Evolutionary conservation across 2,888 invertebrate species (phyloP).

Genomic region (Synanthedon myopaeformis): DNA sequence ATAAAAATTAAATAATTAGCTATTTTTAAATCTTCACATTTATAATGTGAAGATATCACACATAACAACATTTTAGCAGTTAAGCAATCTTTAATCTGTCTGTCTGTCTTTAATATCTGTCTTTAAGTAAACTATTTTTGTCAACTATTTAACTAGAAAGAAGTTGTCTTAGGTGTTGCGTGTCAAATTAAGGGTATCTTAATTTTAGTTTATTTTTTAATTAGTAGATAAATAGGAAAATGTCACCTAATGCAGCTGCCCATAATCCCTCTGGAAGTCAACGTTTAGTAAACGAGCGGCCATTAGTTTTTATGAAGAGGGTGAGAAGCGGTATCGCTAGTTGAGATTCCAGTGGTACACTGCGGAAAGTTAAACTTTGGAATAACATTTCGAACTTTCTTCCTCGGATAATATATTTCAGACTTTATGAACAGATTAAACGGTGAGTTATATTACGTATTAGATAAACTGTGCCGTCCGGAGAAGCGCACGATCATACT

Average conservation of each 20-base stretch:
- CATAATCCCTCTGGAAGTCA: constrained; percentile 7
- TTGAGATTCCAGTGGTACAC: background rate
- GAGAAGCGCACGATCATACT: too few relatives aligned
- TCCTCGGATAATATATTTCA: constrained; percentile 4
- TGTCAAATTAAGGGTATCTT: background rate
- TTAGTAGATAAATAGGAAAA: background rate
- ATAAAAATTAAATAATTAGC: too few relatives aligned
- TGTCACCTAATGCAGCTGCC: too few relatives aligned
- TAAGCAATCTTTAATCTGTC: too few relatives aligned
- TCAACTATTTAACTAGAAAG: too few relatives aligned
- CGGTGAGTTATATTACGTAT: background rate
- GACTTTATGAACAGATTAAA: background rate
- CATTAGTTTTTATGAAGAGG: constrained; percentile 44
- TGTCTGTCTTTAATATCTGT: too few relatives aligned
- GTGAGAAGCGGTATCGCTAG: constrained; percentile 17
- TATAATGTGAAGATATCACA: too few relatives aligned
- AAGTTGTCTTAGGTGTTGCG: background rate
- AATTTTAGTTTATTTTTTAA: background rate
- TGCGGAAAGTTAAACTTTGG: constrained; percentile 12
- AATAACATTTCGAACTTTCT: constrained; percentile 23
- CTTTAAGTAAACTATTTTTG: too few relatives aligned
- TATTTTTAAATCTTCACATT: too few relatives aligned
- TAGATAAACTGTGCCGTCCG: background rate
- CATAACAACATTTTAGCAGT: too few relatives aligned
- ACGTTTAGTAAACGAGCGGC: constrained; percentile 25